Base-by-base conservation (phyloP, 2,888 invertebrate genomes). In the Drymonia ruficornis region DNA sequence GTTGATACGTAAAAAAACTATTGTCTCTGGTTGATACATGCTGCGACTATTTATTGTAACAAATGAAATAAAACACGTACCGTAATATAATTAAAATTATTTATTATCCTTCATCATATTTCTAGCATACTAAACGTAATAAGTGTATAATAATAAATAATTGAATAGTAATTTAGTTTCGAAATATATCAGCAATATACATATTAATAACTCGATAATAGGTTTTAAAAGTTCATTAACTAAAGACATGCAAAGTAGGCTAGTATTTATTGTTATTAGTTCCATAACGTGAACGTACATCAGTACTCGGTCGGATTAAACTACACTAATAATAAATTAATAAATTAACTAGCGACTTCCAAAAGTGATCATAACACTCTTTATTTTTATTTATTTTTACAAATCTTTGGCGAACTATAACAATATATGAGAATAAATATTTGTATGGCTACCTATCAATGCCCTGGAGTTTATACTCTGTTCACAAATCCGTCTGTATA, bases 111-210 rank as follows among this genome's bases (percentile, higher is more conserved):
- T 91, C 93, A 89, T 93, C 91, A 93, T 93, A 93, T 90, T 88
- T 91, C 93, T 93, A 93, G 93, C 93, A 93, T 93, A 92, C 93
- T 93, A 93, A 93, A 93, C 93, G 88, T 93, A 93, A 93, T 93
- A 92, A 93, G 90, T 93, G 93, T 93, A 92, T 93, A 92, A 92
- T 90, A 89, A 89, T 90, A 91, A 91, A 92, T 92, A 92, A 92
- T 92, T 91, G 91, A 91, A 91, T 92, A 91, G 84, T 91, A 88
- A 89, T 91, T 92, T 91, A 91, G 85, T 89, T 90, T 88, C 83
- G 84, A 91, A 92, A 89, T 87, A 89, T 87, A 82, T 89, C 89
- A 91, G 91, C 89, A 83, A 86, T 91, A 87, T 89, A 89, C 86
- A 88, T 87, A 88, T 81, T 83, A 81, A 81, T 87, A 88, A 91